Percentiles rank a stretch among this genome's conserved stretches.
Evolutionary conservation across 1,140 invertebrate genomes (phyloP).

Genomic region (Papilio dardanus): DNA sequence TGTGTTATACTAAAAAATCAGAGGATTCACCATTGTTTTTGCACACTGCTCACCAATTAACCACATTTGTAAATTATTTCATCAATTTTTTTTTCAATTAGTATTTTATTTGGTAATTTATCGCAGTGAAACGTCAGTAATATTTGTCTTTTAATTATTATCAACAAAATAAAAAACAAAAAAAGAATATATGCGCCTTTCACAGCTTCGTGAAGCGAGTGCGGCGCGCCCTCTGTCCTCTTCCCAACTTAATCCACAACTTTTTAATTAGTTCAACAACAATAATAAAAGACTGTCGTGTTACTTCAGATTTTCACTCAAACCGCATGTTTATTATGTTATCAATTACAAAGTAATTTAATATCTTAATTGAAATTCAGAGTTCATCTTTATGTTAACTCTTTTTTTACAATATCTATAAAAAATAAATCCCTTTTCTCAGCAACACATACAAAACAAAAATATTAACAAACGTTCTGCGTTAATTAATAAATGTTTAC

Average conservation of each 20-base stretch:
- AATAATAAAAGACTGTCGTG: conserved; percentile 65
- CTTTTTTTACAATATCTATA: no score
- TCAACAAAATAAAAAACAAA: background rate
- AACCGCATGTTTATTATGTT: conserved; percentile 39
- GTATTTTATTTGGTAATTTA: background rate
- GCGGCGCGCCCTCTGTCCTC: conserved; percentile 48
- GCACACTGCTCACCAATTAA: no score
- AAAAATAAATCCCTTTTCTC: background rate
- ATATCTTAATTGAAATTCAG: background rate
- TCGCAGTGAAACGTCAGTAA: no score
- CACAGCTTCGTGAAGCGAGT: conserved; percentile 46
- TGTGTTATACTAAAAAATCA: no score
- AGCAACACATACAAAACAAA: background rate
- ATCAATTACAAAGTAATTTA: conserved; percentile 5
- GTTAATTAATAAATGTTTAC: background rate
- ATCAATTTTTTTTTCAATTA: background rate
- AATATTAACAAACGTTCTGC: background rate
- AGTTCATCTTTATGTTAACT: no score
- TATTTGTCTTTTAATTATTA: no score
- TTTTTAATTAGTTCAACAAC: conserved; percentile 76
- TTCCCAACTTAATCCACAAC: conserved; percentile 56
- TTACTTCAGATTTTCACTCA: conserved; percentile 53
- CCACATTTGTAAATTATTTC: no score
- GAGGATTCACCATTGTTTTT: no score
- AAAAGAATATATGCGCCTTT: conserved; percentile 17